Evolutionary conservation across 2,113 vertebrate genomes (phyloP).

Genomic region (Mirza zaza): DNA sequence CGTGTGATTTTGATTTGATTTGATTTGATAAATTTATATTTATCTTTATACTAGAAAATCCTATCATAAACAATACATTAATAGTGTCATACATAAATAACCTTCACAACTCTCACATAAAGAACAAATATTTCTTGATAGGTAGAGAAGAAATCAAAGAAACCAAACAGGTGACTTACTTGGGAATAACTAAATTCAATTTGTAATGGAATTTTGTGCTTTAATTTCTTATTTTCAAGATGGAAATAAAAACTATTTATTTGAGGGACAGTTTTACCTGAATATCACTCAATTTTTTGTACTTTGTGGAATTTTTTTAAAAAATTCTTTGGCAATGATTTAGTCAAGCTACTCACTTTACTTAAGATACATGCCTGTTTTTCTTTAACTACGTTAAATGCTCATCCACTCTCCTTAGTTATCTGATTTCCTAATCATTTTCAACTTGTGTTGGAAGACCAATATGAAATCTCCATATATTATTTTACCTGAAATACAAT

Average conservation of each 20-base stretch:
- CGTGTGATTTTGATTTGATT: neutral
- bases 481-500: neutral
- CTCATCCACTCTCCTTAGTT: neutral
- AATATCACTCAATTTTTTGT: neutral
- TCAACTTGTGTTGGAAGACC: conserved; percentile 4
- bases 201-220: neutral
- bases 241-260: neutral
- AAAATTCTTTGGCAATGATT: neutral
- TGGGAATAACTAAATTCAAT: neutral
- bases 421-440: neutral
- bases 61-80: neutral
- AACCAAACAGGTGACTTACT: neutral
- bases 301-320: neutral
- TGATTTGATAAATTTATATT: neutral
- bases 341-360: neutral
- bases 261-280: neutral
- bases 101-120: neutral
- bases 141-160: neutral
- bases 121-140: conserved; percentile 16
- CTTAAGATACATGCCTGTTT: neutral
- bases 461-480: neutral
- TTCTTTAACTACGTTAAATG: neutral
- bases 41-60: conserved; percentile 20
- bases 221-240: conserved; percentile 13
- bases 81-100: neutral